Evolutionary conservation across 2,888 invertebrate species (phyloP).

Genomic region (Agrochola lychnidis): DNA sequence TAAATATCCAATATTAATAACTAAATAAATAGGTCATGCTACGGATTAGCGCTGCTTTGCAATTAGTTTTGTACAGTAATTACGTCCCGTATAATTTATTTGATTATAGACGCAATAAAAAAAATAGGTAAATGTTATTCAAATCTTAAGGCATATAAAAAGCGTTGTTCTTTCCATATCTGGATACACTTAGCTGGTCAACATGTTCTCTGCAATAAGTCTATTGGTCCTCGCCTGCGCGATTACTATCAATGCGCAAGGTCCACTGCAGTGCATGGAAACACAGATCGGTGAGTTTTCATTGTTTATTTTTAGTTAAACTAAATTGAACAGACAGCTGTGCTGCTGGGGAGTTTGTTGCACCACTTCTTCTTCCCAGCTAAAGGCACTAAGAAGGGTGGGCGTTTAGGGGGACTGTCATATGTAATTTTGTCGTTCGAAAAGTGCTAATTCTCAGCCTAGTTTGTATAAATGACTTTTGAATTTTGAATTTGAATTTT

Average conservation of each 20-base stretch:
- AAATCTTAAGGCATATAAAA: slow-evolving; percentile 25
- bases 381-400: no score
- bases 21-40: slow-evolving; percentile 1
- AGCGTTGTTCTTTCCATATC: neutral
- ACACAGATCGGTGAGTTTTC: slow-evolving; percentile 11
- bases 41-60: neutral
- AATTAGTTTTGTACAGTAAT: slow-evolving; percentile 26
- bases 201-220: slow-evolving; percentile 21
- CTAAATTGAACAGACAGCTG: no score
- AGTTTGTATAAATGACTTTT: no score
- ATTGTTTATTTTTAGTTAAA: no score
- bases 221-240: slow-evolving; percentile 28
- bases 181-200: slow-evolving; percentile 38
- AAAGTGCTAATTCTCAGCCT: no score
- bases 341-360: no score
- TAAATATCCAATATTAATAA: no score
- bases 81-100: slow-evolving; percentile 33
- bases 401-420: no score
- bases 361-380: no score
- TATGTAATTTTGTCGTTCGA: no score
- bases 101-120: slow-evolving; percentile 3
- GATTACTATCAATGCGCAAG: slow-evolving; percentile 9
- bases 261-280: neutral
- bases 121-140: no score
- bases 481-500: no score